Evolutionary conservation across 2,113 vertebrate genomes (phyloP).

Genomic region (Toxotes jaculatrix): DNA sequence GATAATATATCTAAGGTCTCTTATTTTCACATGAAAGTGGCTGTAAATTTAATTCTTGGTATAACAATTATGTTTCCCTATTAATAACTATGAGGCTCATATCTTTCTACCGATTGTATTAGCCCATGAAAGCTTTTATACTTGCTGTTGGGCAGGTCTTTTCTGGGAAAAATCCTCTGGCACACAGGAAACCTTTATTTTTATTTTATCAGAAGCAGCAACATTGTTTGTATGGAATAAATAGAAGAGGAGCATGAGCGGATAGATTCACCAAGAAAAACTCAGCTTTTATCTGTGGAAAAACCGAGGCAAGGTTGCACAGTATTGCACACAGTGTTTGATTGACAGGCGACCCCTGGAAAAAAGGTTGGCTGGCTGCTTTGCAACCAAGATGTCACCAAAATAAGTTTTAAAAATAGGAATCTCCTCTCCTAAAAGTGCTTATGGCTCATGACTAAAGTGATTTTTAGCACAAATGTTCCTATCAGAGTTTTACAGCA

Average conservation of each 20-base stretch:
- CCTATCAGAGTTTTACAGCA: slow-evolving; percentile 1
- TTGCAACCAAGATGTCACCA: slow-evolving; percentile 10
- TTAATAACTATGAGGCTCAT: too few species aligned
- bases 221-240: slow-evolving; percentile 16
- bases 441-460: slow-evolving; percentile 9
- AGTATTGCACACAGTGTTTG: slow-evolving; percentile 29
- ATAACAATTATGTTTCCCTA: too few species aligned
- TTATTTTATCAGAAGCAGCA: slow-evolving; percentile 8
- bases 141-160: background rate
- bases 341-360: slow-evolving; percentile 30
- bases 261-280: background rate
- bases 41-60: too few species aligned
- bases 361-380: slow-evolving; percentile 24
- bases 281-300: background rate
- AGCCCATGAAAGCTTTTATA: too few species aligned
- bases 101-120: too few species aligned
- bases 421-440: background rate
- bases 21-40: too few species aligned
- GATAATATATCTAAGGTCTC: too few species aligned
- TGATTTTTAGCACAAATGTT: background rate
- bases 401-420: slow-evolving; percentile 28
- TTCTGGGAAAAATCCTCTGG: background rate
- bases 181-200: background rate
- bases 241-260: slow-evolving; percentile 6
- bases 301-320: slow-evolving; percentile 25